Conservation (phyloP, 1,140 invertebrate genomes). For the Polypedilum vanderplanki region DNA sequence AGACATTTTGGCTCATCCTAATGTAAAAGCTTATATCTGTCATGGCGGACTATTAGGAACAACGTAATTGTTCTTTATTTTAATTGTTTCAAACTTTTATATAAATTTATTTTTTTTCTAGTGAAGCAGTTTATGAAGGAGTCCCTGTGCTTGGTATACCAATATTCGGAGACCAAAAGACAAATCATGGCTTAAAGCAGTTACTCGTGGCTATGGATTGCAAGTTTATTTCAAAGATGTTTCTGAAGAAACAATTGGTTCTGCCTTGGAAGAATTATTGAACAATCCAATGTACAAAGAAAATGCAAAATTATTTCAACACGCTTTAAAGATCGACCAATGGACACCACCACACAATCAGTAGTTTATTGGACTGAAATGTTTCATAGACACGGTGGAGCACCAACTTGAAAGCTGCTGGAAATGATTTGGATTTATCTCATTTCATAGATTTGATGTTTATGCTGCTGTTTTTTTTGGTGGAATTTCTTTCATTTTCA, state of each 20-base stretch:
- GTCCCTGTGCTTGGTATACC: constrained; percentile 51
- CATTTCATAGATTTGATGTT: constrained; percentile 51
- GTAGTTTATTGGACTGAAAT: constrained; percentile 55
- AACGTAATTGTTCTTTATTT: too few species aligned
- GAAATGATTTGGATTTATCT: constrained; percentile 39
- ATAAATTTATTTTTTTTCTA: too few species aligned
- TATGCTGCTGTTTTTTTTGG: constrained; percentile 38
- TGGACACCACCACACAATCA: constrained; percentile 49
- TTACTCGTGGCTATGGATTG: constrained; percentile 40
- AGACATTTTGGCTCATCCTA: constrained; percentile 53
- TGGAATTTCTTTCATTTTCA: too few species aligned
- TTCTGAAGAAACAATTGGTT: constrained; percentile 31
- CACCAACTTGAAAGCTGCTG: constrained; percentile 42
- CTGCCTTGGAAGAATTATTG: neutral
- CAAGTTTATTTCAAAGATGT: constrained; percentile 39
- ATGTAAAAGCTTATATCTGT: constrained; percentile 56
- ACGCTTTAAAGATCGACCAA: constrained; percentile 45
- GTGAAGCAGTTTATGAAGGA: too few species aligned
- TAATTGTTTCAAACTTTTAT: too few species aligned
- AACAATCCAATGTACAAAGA: constrained; percentile 45
- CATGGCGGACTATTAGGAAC: constrained; percentile 62
- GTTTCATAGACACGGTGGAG: constrained; percentile 49
- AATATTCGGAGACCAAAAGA: constrained; percentile 49
- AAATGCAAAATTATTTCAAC: constrained; percentile 45
- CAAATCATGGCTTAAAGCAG: constrained; percentile 44